Evolutionary conservation across 2,113 vertebrate species (phyloP).

Genomic region (Glaucomys volans): DNA sequence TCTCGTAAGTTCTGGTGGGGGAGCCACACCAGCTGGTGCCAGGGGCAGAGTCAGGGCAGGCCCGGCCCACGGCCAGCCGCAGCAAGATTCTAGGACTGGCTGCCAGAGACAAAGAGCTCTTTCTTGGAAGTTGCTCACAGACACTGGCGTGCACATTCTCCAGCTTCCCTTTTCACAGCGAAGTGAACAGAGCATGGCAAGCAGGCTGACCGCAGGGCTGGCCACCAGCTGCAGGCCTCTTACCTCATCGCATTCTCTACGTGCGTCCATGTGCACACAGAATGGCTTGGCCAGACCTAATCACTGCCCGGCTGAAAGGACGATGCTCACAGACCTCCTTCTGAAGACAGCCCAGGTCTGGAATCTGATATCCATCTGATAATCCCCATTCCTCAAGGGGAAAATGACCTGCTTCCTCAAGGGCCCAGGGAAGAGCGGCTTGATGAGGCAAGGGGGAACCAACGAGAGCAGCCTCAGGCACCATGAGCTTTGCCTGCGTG

Average conservation of each 20-base stretch:
- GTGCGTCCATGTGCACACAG: too few relatives aligned
- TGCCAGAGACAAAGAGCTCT: neutral
- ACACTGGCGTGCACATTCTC: fast-evolving
- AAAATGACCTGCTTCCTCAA: neutral
- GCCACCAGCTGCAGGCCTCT: neutral
- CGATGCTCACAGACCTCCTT: neutral
- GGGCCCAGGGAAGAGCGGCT: neutral
- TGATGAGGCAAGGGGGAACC: neutral
- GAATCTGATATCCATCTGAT: neutral
- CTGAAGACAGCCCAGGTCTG: neutral
- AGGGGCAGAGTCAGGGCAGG: neutral
- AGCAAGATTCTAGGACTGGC: neutral
- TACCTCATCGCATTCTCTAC: fast-evolving
- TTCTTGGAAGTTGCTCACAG: neutral
- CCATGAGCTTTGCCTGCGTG: fast-evolving
- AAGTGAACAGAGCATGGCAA: fast-evolving
- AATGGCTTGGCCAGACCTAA: too few relatives aligned
- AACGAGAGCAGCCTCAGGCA: fast-evolving
- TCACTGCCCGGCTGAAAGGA: neutral
- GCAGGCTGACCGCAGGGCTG: neutral
- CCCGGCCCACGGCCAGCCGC: neutral
- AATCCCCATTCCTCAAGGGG: neutral
- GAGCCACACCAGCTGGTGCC: neutral
- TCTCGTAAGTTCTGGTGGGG: neutral
- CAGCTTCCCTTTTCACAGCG: neutral